These are phyloP conservation scores for Acrocyrtus sp. DNA, from an alignment of 2,888 invertebrate genomes.

Conservation along the genomic window DNA sequence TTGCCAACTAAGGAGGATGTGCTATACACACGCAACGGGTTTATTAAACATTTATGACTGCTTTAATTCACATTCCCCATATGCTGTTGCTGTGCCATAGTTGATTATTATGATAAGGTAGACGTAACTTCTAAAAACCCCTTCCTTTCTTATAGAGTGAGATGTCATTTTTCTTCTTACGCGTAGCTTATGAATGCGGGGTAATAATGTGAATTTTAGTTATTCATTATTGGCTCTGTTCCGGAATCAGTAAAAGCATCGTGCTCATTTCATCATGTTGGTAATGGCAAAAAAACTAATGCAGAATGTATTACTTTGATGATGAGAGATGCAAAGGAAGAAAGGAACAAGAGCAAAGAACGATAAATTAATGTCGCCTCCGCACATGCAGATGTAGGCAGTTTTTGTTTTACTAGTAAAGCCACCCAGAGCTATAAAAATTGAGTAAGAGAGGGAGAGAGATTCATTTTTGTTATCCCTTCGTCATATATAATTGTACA, in stretches of 20 bases:
- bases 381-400: slow-evolving; percentile 28
- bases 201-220: slow-evolving; percentile 21
- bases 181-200: too few species aligned
- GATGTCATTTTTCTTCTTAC: slow-evolving; percentile 24
- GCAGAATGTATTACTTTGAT: too few species aligned
- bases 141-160: slow-evolving; percentile 31
- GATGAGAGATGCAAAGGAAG: too few species aligned
- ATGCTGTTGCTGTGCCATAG: slow-evolving; percentile 3
- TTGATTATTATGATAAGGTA: too few species aligned
- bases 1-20: too few species aligned
- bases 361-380: slow-evolving; percentile 42
- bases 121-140: slow-evolving; percentile 17
- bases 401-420: slow-evolving; percentile 22
- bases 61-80: slow-evolving; percentile 28
- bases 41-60: slow-evolving; percentile 32
- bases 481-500: not conserved
- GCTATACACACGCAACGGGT: too few species aligned
- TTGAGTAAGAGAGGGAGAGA: slow-evolving; percentile 25
- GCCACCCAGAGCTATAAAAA: slow-evolving; percentile 42
- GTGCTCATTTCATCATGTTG: slow-evolving; percentile 24
- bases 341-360: slow-evolving; percentile 24
- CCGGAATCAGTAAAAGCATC: slow-evolving; percentile 31
- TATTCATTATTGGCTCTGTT: slow-evolving; percentile 40
- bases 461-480: slow-evolving; percentile 20
- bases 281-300: too few species aligned